Percentiles rank a stretch among this genome's conserved stretches.
These are phyloP conservation scores for Folsomia candida DNA, from an alignment of 2,888 invertebrate species.

Conservation along the genomic window DNA sequence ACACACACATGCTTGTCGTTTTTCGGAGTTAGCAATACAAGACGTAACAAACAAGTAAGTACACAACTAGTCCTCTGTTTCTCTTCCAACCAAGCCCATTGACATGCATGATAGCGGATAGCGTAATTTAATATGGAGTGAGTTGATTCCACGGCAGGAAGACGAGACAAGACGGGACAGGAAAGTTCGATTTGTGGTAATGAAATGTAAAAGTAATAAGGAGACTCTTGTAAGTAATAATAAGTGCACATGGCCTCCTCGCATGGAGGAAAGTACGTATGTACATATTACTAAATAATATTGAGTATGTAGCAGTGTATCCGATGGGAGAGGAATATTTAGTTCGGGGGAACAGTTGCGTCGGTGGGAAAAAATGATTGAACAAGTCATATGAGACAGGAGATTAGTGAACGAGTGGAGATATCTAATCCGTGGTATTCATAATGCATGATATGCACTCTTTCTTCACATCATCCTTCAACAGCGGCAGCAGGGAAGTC, in stretches of 20 bases:
- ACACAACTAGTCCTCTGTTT: not conserved
- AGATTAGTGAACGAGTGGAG: slow-evolving; percentile 2
- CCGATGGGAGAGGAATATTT: not conserved
- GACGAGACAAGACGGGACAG: not conserved
- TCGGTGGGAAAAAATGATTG: slow-evolving; percentile 12
- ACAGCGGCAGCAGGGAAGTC: slow-evolving; percentile 37
- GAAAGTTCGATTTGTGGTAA: slow-evolving; percentile 3
- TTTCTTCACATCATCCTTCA: slow-evolving; percentile 37
- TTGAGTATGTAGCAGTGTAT: not conserved
- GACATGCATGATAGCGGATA: slow-evolving; percentile 7
- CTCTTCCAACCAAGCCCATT: not conserved
- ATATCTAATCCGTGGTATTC: slow-evolving; percentile 16
- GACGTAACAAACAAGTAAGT: not conserved
- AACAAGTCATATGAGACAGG: slow-evolving; percentile 14
- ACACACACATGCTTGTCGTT: slow-evolving; percentile 11
- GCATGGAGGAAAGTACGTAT: not conserved
- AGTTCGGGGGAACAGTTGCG: not conserved
- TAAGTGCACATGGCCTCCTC: no score
- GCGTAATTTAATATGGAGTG: slow-evolving; percentile 4
- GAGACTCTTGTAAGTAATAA: no score
- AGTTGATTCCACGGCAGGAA: slow-evolving; percentile 6
- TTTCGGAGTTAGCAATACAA: not conserved
- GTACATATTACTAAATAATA: not conserved
- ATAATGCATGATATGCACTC: slow-evolving; percentile 15
- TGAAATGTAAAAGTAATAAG: not conserved